Evolutionary conservation across 2,888 invertebrate genomes (phyloP), one percentile per base, ranked within the genome.

Genomic region (Diarsia dahlii): DNA sequence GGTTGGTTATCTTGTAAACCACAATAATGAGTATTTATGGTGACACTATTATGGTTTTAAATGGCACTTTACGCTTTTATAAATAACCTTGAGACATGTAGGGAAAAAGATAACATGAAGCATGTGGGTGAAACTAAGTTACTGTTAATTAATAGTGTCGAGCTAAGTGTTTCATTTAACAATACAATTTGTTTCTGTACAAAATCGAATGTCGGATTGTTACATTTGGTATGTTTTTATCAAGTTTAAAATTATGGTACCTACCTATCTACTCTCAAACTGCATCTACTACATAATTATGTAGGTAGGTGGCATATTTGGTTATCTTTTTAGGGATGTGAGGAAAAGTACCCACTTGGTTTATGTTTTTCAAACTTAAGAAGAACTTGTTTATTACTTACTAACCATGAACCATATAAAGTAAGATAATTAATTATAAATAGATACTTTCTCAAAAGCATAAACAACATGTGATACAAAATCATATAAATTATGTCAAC

Each of bases 401-500:
- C 18, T 39, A 45, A 45, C 20, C 0, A 28, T 45, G 45, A 64
- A 34, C n/a, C 46, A 46, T 70, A 15, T n/a, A 34, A 18, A 48
- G 13, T 23, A 48, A 34, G 9, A 46, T 45, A 54, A 54, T 20
- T 52, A 10, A 52, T 52, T 52, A 52, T 54, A n/a, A 54, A 54
- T 54, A 54, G n/a, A 12, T n/a, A 54, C 54, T 54, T 54, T 54
- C 54, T n/a, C 54, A 50, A 60, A 39, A 15, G n/a, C 28, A 52
- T 58, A 52, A 74, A 62, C 39, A 74, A 74, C 20, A 62, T 54
- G 62, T 63, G 46, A 75, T 20, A 46, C 5, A 58, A 64, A 34
- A 52, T 60, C 52, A 52, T 18, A 2, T 28, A 28, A n/a, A n/a
- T n/a, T 28, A 76, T 50, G 60, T 54, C 8, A 60, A 39, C 72